A percentile compares a stretch with the other conserved stretches of the same genome.
These are phyloP conservation scores for Crambe crambe DNA, from an alignment of 37 sponge, comb jelly and placozoan genomes.

Conservation along the genomic window DNA sequence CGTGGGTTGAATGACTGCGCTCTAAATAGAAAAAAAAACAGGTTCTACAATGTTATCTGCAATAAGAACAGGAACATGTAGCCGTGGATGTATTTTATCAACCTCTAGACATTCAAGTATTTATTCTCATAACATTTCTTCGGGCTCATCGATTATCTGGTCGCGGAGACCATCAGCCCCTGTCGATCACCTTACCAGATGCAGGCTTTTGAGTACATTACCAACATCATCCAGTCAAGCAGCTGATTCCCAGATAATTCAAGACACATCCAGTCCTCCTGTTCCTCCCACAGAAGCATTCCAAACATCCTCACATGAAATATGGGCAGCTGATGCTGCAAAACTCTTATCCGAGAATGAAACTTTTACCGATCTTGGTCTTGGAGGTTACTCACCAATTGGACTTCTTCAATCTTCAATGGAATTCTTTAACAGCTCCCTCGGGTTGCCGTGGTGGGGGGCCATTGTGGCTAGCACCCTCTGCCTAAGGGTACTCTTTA, in stretches of 20 bases:
- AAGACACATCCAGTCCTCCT: background rate
- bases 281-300: slow-evolving; percentile 5
- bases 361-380: slow-evolving; percentile 63
- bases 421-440: slow-evolving; percentile 62
- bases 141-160: no score
- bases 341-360: background rate
- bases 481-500: slow-evolving; percentile 45
- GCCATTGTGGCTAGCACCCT: slow-evolving; percentile 67
- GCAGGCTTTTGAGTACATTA: no score
- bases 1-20: no score
- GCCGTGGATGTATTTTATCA: no score
- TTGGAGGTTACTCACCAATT: slow-evolving; percentile 84
- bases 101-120: no score
- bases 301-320: slow-evolving; percentile 40
- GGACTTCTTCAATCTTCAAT: slow-evolving; percentile 75
- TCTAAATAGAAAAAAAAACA: no score
- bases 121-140: no score
- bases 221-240: no score
- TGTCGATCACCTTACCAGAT: no score
- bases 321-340: slow-evolving; percentile 58
- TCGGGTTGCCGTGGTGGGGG: slow-evolving; percentile 89
- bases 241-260: background rate
- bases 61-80: no score
- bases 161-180: no score
- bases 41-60: no score